Evolutionary conservation across 2,888 invertebrate species (phyloP), one percentile per base, ranked within the genome.

Genomic region (Mesopsocus fuscifrons): DNA sequence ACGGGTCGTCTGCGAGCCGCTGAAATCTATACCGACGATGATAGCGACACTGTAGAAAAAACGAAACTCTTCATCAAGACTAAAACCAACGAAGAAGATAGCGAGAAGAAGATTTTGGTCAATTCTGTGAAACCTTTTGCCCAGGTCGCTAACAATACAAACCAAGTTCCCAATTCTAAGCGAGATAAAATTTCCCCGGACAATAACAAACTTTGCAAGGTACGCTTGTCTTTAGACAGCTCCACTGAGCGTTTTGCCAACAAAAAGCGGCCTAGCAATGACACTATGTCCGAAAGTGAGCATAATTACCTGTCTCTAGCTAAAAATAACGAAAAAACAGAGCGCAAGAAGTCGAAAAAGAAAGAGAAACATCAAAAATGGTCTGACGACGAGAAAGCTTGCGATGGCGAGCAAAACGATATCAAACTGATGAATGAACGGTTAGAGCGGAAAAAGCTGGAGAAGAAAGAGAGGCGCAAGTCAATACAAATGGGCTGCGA

Each of bases 361-460:
- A 84, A 82, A 54, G 81, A 82, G 56, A 83, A 78, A 59, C 76
- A 77, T 21, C 75, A 77, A 50, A 84, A 82, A 56, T 71, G 67
- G 49, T 67, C 72, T 6, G 63, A 70, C 45, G 71, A 72, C 1
- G 57, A 34, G 49, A 72, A 72, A 34, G 65, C 68, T 45, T 58
- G 53, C 33, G 71, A 69, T 58, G 45, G 57, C 3, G 62, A 59
- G 47, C 35, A 55, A 34, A 42, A 49, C 33, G 30, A 50, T 50
- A 17, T 46, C 46, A 11, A 52, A 52, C 1, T 45, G 44, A 46
- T 43, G 13, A 49, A 54, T 13, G 58, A 57, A 3, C 57, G 52
- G 26, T 50, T 53, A 2, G 59, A 60, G 34, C 59, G 59, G 8
- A 55, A 59, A 32, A 55, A 61, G 46, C 58, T 61, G 2, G 53